Base-by-base conservation (phyloP, 1,140 invertebrate species). In the Lasioglossum albipes region DNA sequence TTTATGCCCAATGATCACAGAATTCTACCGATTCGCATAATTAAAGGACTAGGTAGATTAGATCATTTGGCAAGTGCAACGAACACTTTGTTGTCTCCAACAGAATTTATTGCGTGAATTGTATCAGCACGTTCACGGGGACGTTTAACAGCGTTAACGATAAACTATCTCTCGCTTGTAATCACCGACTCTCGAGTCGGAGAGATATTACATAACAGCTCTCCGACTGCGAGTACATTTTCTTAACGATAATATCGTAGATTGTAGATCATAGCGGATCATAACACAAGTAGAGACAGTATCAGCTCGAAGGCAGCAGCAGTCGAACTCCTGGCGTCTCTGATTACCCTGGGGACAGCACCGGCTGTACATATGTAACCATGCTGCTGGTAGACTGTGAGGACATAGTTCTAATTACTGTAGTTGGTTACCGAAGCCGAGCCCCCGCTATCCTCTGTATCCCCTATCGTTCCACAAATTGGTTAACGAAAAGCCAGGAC, bases 391-490 rank as follows among this genome's bases (percentile, higher is more conserved):
- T 59, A 59, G 20, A n/a, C 57, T n/a, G 20, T 0, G 20, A 59
- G 57, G 57, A 59, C 57, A 59, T 59, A 59, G 57, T 59, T 59
- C 57, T 59, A 59, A 59, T 59, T 59, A n/a, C 57, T 59, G 57
- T 59, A 59, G 20, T 59, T 59, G 57, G 57, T 59, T 59, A 59
- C 57, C 57, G 57, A 59, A 59, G 20, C 18, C 57, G 18, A 59
- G 57, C 57, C 20, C 57, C 52, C 20, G 6, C 20, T 20, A 6
- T n/a, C 57, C 20, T n/a, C 57, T 16, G 13, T 9, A 49, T 54
- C n/a, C 18, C 7, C 5, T n/a, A n/a, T 59, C 20, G 20, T 59
- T n/a, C 57, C 57, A n/a, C 57, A 59, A 59, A 59, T 59, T n/a
- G 57, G 57, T 7, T 54, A n/a, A 59, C 57, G 57, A 59, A 59